These are phyloP conservation scores for Nemotelus pantherinus DNA, from an alignment of 2,888 invertebrate genomes.

Conservation along the genomic window DNA sequence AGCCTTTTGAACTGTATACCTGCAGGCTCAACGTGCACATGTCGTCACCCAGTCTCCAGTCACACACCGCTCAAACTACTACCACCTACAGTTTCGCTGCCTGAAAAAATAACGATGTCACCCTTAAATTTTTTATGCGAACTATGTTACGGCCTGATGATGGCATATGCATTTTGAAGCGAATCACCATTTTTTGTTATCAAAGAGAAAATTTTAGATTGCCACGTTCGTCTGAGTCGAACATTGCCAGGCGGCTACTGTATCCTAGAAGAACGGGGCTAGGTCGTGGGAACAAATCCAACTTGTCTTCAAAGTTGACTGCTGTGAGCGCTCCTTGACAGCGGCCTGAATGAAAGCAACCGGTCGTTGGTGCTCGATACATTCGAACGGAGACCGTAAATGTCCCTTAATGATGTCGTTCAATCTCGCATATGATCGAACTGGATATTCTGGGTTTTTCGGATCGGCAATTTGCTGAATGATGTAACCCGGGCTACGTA, in stretches of 20 bases:
- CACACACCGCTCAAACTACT: too few relatives aligned
- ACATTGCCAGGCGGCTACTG: too few relatives aligned
- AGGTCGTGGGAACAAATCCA: too few relatives aligned
- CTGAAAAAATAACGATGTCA: conserved; percentile 15
- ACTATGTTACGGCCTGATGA: conserved; percentile 14
- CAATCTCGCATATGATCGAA: conserved; percentile 1
- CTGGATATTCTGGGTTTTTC: background rate
- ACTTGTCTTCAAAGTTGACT: too few relatives aligned
- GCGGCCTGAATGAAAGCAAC: background rate
- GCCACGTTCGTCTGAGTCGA: background rate
- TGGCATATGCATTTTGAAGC: background rate
- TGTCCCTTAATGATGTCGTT: conserved; percentile 13
- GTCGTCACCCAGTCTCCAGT: too few relatives aligned
- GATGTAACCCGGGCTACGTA: too few relatives aligned
- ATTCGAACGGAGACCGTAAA: background rate
- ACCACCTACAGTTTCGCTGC: too few relatives aligned
- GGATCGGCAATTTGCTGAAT: background rate
- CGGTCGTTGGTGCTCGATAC: background rate
- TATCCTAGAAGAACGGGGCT: too few relatives aligned
- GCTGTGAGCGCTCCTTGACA: too few relatives aligned
- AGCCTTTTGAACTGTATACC: too few relatives aligned
- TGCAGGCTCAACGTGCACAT: too few relatives aligned
- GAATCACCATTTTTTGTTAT: background rate
- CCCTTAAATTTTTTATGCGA: conserved; percentile 15
- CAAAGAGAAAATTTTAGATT: conserved; percentile 3